Evolutionary conservation across 2,113 vertebrate species (phyloP).

Genomic region (Bubo bubo): DNA sequence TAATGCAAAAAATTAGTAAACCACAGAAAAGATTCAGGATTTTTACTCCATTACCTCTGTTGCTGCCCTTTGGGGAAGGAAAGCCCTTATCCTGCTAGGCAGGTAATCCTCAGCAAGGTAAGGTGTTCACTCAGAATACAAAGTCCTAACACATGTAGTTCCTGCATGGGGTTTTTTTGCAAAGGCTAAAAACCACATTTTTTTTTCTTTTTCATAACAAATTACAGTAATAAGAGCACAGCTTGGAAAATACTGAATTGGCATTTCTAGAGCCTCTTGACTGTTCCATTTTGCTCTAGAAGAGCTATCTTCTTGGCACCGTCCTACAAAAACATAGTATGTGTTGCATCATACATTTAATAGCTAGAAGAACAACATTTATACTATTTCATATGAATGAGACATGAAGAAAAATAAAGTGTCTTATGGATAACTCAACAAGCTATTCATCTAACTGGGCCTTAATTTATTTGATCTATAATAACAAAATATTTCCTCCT

Average conservation of each 20-base stretch:
- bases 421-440: conserved; percentile 41
- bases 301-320: neutral
- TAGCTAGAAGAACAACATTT: conserved; percentile 34
- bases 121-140: neutral
- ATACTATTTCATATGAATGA: conserved; percentile 10
- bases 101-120: neutral
- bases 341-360: conserved; percentile 16
- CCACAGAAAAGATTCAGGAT: neutral
- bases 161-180: neutral
- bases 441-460: conserved; percentile 9
- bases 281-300: neutral
- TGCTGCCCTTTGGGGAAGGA: neutral
- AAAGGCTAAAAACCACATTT: conserved; percentile 2
- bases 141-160: neutral
- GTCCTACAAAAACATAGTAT: neutral
- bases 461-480: conserved; percentile 46
- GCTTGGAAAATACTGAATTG: neutral
- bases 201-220: neutral
- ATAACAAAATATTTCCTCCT: conserved; percentile 48
- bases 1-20: neutral
- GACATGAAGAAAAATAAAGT: conserved; percentile 40
- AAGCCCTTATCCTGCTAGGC: neutral
- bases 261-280: neutral
- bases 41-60: neutral
- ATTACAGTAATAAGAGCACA: neutral